Percentiles rank a stretch among this genome's conserved stretches.
Conservation (phyloP, 2,888 invertebrate genomes). For the Chloroclystis v-ata region DNA sequence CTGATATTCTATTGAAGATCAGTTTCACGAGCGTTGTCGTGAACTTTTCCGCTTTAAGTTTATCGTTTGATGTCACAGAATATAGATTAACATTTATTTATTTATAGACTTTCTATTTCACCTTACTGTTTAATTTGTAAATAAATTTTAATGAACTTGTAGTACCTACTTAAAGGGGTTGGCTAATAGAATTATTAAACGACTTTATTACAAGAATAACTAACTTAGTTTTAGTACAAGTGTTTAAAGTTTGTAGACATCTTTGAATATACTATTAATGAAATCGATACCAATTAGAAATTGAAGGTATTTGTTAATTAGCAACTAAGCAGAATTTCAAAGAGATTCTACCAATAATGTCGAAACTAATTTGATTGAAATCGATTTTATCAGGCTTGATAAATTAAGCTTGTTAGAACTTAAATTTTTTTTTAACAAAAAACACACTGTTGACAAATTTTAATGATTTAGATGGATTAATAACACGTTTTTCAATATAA, state of each 20-base stretch:
- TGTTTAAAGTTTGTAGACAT: constrained; percentile 1
- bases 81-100: constrained; percentile 3
- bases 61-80: constrained; percentile 11
- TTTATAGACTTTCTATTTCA: background rate
- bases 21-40: constrained; percentile 34
- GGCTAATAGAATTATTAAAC: background rate
- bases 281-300: background rate
- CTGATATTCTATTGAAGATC: constrained; percentile 34
- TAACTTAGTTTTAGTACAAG: background rate
- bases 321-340: no score
- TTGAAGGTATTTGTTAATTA: background rate
- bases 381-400: background rate
- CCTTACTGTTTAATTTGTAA: no score
- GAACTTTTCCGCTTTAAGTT: constrained; percentile 21
- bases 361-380: background rate
- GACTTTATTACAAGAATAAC: background rate
- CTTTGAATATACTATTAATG: background rate
- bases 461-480: no score
- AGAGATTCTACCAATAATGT: background rate
- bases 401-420: no score
- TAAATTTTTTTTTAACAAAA: no score
- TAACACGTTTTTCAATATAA: no score
- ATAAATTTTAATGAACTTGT: no score
- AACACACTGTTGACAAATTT: no score
- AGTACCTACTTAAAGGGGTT: no score